Percentiles rank a stretch among this genome's conserved stretches.
Conservation (phyloP, 2,797 vertebrate species). For the Rhincodon typus region DNA sequence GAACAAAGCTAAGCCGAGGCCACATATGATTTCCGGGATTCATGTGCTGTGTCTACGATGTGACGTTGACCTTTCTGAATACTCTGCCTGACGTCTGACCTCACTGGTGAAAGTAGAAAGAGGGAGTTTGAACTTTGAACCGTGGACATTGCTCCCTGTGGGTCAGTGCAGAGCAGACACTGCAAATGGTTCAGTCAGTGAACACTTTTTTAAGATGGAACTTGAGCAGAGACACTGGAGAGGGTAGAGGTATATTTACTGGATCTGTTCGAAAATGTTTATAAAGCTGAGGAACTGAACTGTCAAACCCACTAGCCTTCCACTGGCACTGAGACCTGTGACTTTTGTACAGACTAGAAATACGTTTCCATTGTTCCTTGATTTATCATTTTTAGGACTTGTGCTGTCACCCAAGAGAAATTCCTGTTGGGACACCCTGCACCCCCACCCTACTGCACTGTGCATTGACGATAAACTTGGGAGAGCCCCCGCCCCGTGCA, state of each 20-base stretch:
- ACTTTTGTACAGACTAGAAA: neutral
- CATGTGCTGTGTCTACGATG: neutral
- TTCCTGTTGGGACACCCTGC: too few species aligned
- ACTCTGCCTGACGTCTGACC: neutral
- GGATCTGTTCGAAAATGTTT: neutral
- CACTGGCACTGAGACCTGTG: neutral
- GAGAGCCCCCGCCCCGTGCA: too few species aligned
- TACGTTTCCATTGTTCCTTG: neutral
- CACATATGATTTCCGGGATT: neutral
- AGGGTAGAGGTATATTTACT: neutral
- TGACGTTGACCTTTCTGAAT: neutral
- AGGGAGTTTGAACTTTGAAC: neutral
- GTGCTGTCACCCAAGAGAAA: neutral
- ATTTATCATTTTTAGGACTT: neutral
- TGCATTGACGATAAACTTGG: neutral
- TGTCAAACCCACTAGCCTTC: neutral
- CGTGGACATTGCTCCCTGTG: neutral
- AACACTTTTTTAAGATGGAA: neutral
- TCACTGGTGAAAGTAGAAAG: too few species aligned
- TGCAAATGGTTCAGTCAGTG: neutral
- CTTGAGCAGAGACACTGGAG: neutral
- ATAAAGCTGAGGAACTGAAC: neutral
- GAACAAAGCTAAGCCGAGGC: neutral
- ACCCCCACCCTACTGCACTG: neutral
- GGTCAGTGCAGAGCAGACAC: neutral